These are phyloP conservation scores for Rhizoglyphus robini DNA, from an alignment of 1,140 invertebrate species.

Conservation along the genomic window DNA sequence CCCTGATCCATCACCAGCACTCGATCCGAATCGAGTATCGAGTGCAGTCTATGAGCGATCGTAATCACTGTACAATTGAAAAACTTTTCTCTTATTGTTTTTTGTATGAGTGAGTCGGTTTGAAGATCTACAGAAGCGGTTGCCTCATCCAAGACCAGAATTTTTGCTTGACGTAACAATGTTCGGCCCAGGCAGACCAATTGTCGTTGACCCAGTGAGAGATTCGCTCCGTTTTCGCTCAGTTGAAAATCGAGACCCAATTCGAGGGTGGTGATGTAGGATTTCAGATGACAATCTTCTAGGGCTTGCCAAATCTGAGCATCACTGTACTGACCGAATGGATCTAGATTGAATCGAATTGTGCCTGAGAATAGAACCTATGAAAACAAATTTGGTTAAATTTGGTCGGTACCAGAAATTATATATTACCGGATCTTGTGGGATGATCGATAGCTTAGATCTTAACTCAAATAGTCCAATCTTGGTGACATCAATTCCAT, in stretches of 20 bases:
- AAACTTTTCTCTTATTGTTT: conserved; percentile 38
- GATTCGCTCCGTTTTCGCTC: conserved; percentile 22
- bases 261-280: conserved; percentile 18
- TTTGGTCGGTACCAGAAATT: too few relatives aligned
- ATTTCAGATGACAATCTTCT: conserved; percentile 25
- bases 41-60: conserved; percentile 43
- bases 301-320: conserved; percentile 25
- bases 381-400: too few relatives aligned
- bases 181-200: conserved; percentile 45
- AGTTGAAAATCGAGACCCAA: conserved; percentile 22
- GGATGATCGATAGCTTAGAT: conserved; percentile 75
- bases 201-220: conserved; percentile 37
- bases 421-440: conserved; percentile 49
- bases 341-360: conserved; percentile 35
- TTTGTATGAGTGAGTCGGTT: conserved; percentile 25
- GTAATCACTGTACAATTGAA: conserved; percentile 49
- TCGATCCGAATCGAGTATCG: conserved; percentile 33
- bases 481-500: conserved; percentile 66
- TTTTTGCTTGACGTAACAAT: conserved; percentile 38
- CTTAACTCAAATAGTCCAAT: conserved; percentile 78
- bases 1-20: conserved; percentile 35
- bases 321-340: conserved; percentile 24
- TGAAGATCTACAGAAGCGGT: conserved; percentile 40
- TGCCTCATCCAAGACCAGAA: conserved; percentile 49
- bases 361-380: conserved; percentile 43